These are phyloP conservation scores for Calephelis virginiensis DNA, from an alignment of 1,140 invertebrate species.

Conservation along the genomic window DNA sequence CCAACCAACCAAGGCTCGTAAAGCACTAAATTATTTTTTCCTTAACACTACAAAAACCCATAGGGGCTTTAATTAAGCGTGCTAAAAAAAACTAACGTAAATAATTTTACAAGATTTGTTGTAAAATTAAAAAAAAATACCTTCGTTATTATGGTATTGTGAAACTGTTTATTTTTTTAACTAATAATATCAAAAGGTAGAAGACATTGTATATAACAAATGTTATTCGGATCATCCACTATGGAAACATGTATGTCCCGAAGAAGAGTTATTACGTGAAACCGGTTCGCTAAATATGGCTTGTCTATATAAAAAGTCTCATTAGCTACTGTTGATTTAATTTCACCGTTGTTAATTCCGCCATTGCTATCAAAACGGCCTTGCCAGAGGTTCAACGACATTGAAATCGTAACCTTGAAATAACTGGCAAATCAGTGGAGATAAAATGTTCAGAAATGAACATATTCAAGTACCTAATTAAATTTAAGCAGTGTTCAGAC, in stretches of 20 bases:
- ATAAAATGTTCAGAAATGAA: constrained; percentile 7
- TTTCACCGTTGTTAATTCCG: constrained; percentile 16
- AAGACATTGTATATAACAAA: too few relatives aligned
- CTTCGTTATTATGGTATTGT: too few relatives aligned
- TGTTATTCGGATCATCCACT: background rate
- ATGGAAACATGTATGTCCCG: background rate
- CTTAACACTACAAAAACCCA: too few relatives aligned
- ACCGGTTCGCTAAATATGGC: constrained; percentile 10
- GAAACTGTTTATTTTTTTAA: too few relatives aligned
- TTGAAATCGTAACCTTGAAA: constrained; percentile 16
- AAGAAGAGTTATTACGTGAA: background rate
- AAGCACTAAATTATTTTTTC: too few relatives aligned
- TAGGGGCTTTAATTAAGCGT: too few relatives aligned
- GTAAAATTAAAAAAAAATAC: too few relatives aligned
- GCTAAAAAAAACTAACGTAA: too few relatives aligned
- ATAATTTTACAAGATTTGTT: too few relatives aligned
- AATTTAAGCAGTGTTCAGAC: background rate
- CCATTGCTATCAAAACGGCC: constrained; percentile 18
- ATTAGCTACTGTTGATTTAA: constrained; percentile 17
- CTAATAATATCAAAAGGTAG: too few relatives aligned
- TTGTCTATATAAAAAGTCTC: constrained; percentile 10
- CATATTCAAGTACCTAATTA: constrained; percentile 15
- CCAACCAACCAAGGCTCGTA: too few relatives aligned
- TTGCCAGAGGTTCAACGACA: constrained; percentile 15
- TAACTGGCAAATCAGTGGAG: constrained; percentile 16